These are phyloP conservation scores for Ictalurus furcatus DNA, from an alignment of 2,113 vertebrate species.

Conservation along the genomic window DNA sequence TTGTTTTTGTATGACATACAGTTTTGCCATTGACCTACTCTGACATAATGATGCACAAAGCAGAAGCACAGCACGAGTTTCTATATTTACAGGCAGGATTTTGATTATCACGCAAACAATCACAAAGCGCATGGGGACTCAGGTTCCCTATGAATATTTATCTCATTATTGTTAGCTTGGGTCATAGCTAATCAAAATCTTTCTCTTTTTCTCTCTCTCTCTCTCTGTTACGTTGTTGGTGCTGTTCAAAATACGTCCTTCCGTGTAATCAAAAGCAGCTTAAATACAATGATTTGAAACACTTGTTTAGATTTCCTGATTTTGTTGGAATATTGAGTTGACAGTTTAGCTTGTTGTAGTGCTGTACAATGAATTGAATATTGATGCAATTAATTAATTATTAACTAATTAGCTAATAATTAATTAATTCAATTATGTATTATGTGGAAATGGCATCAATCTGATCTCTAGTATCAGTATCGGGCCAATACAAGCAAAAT, in stretches of 20 bases:
- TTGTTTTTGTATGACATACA: constrained; percentile 30
- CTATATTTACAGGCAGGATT: constrained; percentile 33
- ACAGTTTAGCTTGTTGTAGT: not conserved
- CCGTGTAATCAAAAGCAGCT: constrained; percentile 16
- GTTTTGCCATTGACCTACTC: constrained; percentile 27
- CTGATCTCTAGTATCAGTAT: not conserved
- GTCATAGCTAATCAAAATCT: constrained; percentile 49
- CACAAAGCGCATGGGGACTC: constrained; percentile 32
- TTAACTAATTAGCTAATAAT: too few relatives aligned
- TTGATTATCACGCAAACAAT: constrained; percentile 51
- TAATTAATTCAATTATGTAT: not conserved
- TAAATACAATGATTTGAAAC: not conserved
- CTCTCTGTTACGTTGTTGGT: constrained; percentile 20
- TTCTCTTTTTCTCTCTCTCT: constrained; percentile 41
- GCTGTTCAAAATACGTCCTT: not conserved
- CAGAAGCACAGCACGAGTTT: constrained; percentile 34
- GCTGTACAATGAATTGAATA: too few relatives aligned
- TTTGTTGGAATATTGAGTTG: not conserved
- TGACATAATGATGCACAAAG: constrained; percentile 10
- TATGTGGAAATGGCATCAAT: not conserved
- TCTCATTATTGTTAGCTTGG: constrained; percentile 46
- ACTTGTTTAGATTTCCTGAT: not conserved
- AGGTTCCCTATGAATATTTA: constrained; percentile 49
- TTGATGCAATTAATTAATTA: too few relatives aligned
- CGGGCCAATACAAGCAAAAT: not conserved